Conservation (phyloP, 2,888 invertebrate genomes). For the Lydus trimaculatus region DNA sequence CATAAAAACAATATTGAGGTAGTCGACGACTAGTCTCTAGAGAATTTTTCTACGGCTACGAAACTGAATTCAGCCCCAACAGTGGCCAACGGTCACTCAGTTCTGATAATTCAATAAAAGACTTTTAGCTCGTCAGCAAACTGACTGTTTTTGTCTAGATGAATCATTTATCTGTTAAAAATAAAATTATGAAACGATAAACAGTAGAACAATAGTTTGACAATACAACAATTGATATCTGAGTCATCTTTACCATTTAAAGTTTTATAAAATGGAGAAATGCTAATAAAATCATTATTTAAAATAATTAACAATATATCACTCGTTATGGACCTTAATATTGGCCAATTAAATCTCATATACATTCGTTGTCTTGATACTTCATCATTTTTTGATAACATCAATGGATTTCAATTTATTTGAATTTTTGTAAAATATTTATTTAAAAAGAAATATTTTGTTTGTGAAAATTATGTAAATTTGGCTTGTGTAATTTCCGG, state of each 20-base stretch:
- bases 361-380: not conserved
- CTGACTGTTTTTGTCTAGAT: slow-evolving; percentile 17
- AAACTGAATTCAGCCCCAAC: slow-evolving; percentile 29
- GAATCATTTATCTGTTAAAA: slow-evolving; percentile 24
- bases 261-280: too few species aligned
- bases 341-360: not conserved
- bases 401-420: not conserved
- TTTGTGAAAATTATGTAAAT: slow-evolving; percentile 31
- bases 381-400: not conserved
- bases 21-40: slow-evolving; percentile 28
- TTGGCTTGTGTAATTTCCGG: slow-evolving; percentile 37
- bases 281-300: not conserved
- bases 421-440: not conserved
- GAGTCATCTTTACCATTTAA: not conserved
- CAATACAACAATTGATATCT: not conserved
- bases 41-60: slow-evolving; percentile 22
- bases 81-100: slow-evolving; percentile 56
- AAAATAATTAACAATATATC: not conserved
- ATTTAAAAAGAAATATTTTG: not conserved
- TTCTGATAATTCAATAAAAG: slow-evolving; percentile 58
- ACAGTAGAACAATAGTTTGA: not conserved
- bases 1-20: slow-evolving; percentile 53
- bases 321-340: not conserved
- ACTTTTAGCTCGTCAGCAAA: slow-evolving; percentile 45
- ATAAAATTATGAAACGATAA: slow-evolving; percentile 11